Percentiles rank a stretch among this genome's conserved stretches.
These are phyloP conservation scores for Corapipo altera DNA, from an alignment of 2,113 vertebrate genomes.

Conservation along the genomic window DNA sequence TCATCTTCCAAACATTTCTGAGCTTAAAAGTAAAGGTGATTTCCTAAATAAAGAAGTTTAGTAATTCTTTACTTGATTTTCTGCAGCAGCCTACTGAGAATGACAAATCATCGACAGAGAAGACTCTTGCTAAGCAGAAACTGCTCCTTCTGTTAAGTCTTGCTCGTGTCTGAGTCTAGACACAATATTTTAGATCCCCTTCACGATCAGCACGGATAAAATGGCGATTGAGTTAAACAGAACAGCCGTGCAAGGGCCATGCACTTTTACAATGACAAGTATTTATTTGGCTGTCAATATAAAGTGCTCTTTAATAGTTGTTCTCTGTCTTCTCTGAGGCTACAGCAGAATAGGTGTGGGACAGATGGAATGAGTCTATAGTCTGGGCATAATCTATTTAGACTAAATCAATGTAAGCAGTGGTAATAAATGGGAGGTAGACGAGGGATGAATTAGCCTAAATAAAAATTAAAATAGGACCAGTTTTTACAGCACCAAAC, in stretches of 20 bases:
- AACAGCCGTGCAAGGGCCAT: not conserved
- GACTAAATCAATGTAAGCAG: not conserved
- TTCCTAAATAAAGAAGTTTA: not conserved
- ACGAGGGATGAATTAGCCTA: not conserved
- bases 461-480: not conserved
- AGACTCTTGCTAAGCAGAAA: not conserved
- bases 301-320: not conserved
- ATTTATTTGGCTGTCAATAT: not conserved
- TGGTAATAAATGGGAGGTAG: not conserved
- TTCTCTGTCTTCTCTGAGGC: not conserved
- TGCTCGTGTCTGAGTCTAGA: not conserved
- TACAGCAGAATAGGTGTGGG: not conserved
- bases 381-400: not conserved
- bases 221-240: not conserved
- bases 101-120: not conserved
- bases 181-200: not conserved
- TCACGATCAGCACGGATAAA: not conserved
- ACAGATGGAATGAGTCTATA: not conserved
- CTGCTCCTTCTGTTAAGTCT: not conserved
- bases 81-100: not conserved
- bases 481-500: not conserved
- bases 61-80: not conserved
- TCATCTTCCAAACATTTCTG: not conserved
- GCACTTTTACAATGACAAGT: not conserved
- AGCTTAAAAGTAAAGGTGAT: not conserved